Base-by-base conservation (phyloP, 2,888 invertebrate species). In the Phragmatobia fuliginosa region DNA sequence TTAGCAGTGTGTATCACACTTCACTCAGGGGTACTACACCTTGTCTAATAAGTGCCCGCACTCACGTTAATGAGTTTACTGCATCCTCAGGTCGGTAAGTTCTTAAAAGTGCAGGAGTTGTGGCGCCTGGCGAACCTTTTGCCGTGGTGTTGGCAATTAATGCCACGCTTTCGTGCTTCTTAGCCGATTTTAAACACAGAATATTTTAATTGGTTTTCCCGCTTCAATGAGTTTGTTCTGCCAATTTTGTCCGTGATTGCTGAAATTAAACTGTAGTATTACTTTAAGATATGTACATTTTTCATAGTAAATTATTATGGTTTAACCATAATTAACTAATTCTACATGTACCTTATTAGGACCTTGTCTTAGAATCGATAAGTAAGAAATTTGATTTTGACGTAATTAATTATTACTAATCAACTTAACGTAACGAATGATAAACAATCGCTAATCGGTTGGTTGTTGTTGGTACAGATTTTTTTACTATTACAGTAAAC, bases 41-140 rank as follows among this genome's bases (percentile, higher is more conserved):
- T 86, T 83, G 86, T 82, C 88, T 92, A 90, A 92, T 92, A 92
- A 93, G 90, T 88, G 83, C 83, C 83, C 87, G 88, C 90, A 91
- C 92, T 92, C 90, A 84, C 85, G 88, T 89, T 93, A 94, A 94
- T 92, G 91, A 94, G 93, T 93, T 93, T 90, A 91, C 90, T 90
- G 90, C 92, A 89, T 92, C 89, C 86, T 87, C 84, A 75, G 83
- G 81, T 70, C 75, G 78, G 81, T 74, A 88, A 92, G 87, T 92
- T 94, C 92, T 90, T 90, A 90, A 92, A 92, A 92, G 90, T 89
- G 88, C 87, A 88, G 83, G 86, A 88, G 86, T 87, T 86, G 87
- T 85, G 88, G 87, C 88, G 86, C 89, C 87, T 82, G 73, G 68
- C 60, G 79, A 86, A 83, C 85, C 87, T 86, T 86, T 84, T 85